Conservation (phyloP, 2,113 vertebrate genomes). For the Syngnathus typhle region DNA sequence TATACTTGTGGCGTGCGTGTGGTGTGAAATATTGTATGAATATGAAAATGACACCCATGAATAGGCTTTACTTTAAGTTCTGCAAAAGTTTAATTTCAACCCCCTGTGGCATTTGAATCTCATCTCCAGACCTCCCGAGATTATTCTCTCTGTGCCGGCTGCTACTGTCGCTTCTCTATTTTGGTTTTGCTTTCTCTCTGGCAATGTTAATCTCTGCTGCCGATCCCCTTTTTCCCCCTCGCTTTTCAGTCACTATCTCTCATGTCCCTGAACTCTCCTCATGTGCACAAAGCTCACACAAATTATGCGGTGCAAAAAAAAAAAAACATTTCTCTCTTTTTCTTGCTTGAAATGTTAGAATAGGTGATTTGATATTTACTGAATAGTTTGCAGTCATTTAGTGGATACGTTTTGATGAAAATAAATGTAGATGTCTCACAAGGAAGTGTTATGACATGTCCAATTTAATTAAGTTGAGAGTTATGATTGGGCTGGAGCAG, state of each 20-base stretch:
- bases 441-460: too few species aligned
- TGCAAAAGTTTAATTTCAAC: constrained; percentile 51
- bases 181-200: constrained; percentile 21
- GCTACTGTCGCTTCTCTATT: constrained; percentile 22
- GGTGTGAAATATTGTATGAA: constrained; percentile 52
- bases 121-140: constrained; percentile 39
- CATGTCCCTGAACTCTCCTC: background rate
- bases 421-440: too few species aligned
- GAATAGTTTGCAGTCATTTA: background rate
- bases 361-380: background rate
- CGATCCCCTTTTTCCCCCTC: constrained; percentile 17
- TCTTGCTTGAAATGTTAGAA: background rate
- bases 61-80: constrained; percentile 57
- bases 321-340: background rate
- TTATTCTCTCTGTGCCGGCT: constrained; percentile 27
- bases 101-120: constrained; percentile 35
- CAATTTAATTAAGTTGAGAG: too few species aligned
- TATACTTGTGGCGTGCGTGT: constrained; percentile 23
- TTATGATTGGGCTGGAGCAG: too few species aligned
- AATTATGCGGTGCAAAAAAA: background rate
- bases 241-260: constrained; percentile 1
- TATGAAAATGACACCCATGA: constrained; percentile 58
- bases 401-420: background rate
- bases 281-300: constrained; percentile 10
- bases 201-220: constrained; percentile 15